Evolutionary conservation across 2,113 vertebrate genomes (phyloP).

Genomic region (Asarcornis scutulata): DNA sequence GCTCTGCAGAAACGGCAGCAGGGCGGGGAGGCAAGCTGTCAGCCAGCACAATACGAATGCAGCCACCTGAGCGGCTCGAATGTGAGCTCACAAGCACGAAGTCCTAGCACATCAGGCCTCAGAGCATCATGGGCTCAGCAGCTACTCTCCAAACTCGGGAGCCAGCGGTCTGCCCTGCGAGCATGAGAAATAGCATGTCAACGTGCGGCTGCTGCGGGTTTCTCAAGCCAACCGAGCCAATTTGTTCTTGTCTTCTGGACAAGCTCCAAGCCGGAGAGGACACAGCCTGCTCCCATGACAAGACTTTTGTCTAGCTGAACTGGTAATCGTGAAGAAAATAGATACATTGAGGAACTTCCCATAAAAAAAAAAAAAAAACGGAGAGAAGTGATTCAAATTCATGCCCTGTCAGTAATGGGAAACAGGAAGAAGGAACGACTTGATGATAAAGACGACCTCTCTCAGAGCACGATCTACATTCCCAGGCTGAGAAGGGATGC

Average conservation of each 20-base stretch:
- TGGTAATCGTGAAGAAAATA: neutral
- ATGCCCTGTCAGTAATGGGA: neutral
- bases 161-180: neutral
- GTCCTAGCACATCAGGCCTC: neutral
- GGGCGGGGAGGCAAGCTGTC: neutral
- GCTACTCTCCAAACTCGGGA: neutral
- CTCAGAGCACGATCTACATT: neutral
- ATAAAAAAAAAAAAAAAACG: neutral
- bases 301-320: neutral
- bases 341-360: neutral
- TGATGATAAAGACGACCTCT: neutral
- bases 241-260: neutral
- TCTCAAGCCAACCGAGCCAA: neutral
- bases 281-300: neutral
- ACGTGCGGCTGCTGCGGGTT: fast-evolving
- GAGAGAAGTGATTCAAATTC: neutral
- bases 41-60: neutral
- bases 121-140: fast-evolving
- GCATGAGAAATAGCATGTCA: neutral
- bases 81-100: fast-evolving
- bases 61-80: fast-evolving
- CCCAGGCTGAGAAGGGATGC: neutral
- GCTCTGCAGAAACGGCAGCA: fast-evolving
- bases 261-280: neutral
- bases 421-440: neutral